Percentiles rank a stretch among this genome's conserved stretches.
Evolutionary conservation across 2,113 vertebrate species (phyloP).

Genomic region (Xenopus borealis): DNA sequence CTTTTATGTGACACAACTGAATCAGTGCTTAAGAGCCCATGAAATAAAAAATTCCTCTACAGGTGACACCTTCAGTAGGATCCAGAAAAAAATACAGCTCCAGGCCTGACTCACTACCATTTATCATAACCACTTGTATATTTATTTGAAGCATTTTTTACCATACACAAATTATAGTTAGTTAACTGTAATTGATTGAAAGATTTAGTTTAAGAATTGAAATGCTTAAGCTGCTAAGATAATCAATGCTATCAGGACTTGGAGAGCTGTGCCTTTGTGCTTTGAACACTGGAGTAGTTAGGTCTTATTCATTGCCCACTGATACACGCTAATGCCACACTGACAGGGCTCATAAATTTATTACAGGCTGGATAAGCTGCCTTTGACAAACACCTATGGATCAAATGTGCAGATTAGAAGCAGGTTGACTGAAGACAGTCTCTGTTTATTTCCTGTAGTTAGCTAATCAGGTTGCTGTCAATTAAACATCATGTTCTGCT

Average conservation of each 20-base stretch:
- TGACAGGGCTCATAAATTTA: constrained; percentile 42
- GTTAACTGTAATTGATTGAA: constrained; percentile 20
- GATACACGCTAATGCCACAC: constrained; percentile 35
- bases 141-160: too few species aligned
- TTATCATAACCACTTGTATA: too few species aligned
- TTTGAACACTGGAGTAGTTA: constrained; percentile 30
- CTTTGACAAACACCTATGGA: constrained; percentile 31
- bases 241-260: constrained; percentile 33
- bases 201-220: constrained; percentile 19
- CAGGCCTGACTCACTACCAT: too few species aligned
- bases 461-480: constrained; percentile 45
- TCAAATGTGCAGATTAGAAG: constrained; percentile 42
- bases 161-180: neutral
- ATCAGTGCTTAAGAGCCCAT: too few species aligned
- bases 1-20: too few species aligned
- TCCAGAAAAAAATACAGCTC: too few species aligned
- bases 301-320: constrained; percentile 34
- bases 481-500: constrained; percentile 44
- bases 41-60: too few species aligned
- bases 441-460: constrained; percentile 46
- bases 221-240: constrained; percentile 24
- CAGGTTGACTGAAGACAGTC: constrained; percentile 40
- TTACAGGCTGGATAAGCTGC: constrained; percentile 21
- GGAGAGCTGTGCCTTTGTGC: constrained; percentile 24
- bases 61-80: too few species aligned